Conservation (phyloP, 2,113 vertebrate genomes). For the Marmota monax region DNA sequence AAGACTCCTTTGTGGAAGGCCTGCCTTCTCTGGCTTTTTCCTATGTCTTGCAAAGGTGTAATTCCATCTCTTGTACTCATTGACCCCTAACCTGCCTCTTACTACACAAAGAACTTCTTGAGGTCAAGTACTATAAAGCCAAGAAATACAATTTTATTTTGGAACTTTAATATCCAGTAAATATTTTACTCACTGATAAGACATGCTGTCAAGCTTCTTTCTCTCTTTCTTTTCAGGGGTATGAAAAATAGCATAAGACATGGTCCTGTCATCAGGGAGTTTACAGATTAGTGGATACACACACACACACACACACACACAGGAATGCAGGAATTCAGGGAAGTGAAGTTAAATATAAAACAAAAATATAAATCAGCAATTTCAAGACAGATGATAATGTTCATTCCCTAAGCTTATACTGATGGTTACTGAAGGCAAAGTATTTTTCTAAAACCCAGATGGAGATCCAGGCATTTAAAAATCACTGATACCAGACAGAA, state of each 20-base stretch:
- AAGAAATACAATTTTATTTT: neutral
- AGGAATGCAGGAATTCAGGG: neutral
- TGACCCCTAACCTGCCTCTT: neutral
- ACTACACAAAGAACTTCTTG: neutral
- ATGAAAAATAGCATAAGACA: neutral
- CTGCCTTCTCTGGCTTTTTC: neutral
- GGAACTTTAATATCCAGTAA: neutral
- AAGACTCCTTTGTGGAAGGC: neutral
- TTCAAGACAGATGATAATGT: neutral
- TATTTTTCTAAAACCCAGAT: neutral
- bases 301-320: neutral
- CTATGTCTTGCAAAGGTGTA: neutral
- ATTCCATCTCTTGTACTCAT: neutral
- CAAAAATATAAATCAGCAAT: neutral
- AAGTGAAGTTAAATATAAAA: neutral
- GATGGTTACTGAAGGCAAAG: neutral
- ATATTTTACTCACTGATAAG: neutral
- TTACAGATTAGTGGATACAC: neutral
- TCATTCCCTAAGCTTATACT: slow-evolving; percentile 13
- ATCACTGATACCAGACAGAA: neutral
- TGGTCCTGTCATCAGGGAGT: neutral
- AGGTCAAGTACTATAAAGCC: neutral
- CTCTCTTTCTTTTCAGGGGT: neutral
- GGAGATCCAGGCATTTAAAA: neutral
- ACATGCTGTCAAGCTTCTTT: neutral